A percentile compares a stretch with the other conserved stretches of the same genome.
Evolutionary conservation across 2,113 vertebrate species (phyloP).

Genomic region (Chrysochloris asiatica): DNA sequence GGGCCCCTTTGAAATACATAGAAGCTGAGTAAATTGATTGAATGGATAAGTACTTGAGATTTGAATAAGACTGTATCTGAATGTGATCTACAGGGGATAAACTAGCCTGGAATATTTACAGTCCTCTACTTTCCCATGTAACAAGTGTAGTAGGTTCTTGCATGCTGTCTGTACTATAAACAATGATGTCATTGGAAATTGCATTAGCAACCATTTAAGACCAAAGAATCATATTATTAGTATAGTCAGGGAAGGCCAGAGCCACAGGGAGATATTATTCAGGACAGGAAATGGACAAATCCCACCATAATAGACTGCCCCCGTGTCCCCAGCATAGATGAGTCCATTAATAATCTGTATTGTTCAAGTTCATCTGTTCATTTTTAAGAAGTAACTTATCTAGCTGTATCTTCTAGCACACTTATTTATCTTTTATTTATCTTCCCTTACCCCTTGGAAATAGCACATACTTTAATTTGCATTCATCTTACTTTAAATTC

Average conservation of each 20-base stretch:
- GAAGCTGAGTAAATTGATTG: background rate
- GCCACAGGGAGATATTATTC: background rate
- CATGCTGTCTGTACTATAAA: background rate
- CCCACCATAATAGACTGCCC: background rate
- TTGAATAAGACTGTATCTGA: background rate
- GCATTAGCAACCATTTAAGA: background rate
- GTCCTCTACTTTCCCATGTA: background rate
- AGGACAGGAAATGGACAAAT: background rate
- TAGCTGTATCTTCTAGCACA: constrained; percentile 28
- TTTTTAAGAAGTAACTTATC: background rate
- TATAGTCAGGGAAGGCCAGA: background rate
- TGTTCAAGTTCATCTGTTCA: constrained; percentile 41
- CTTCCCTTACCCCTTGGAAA: constrained; percentile 21
- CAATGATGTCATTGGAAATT: background rate
- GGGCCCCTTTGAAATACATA: background rate
- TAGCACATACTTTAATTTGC: constrained; percentile 12
- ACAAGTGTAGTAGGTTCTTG: background rate
- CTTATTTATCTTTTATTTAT: constrained; percentile 23
- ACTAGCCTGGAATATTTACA: background rate
- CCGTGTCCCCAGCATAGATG: background rate
- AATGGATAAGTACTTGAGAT: background rate
- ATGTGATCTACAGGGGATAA: background rate
- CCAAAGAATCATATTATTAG: background rate
- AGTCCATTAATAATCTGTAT: background rate
- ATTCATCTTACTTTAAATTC: constrained; percentile 56